Evolutionary conservation across 1,140 invertebrate genomes (phyloP), one percentile per base, ranked within the genome.

Genomic region (Orchestia grillus): DNA sequence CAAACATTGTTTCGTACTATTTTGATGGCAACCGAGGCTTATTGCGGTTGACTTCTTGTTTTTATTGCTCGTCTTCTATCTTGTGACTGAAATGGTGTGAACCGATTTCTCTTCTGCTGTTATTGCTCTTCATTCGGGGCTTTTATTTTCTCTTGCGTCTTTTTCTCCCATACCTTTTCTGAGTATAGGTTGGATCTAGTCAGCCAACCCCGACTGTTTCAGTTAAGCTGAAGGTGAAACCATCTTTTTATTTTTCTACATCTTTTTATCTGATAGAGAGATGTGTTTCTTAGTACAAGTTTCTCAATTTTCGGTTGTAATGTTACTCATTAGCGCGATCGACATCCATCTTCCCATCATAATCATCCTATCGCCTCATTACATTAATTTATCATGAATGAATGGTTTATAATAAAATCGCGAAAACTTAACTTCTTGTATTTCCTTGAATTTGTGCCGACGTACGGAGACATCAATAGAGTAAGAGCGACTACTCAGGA

Each of bases 321-420:
- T 94, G 92, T 94, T 94, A 94, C 43, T 94, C 92, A 44, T 94
- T 45, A 94, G 43, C 92, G 92, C 92, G 92, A 94, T 47, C 92
- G 44, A 94, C 92, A 94, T 94, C 44, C 41, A 47, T 94, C 44
- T 44, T 44, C 44, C n/a, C 92, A 94, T 94, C 44, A 40, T 94
- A 47, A 94, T 94, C 92, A 94, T 94, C 92, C 92, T 47, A 44
- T 94, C 92, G 44, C 92, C 92, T 94, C 92, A 94, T 94, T 94
- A 94, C 92, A 94, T 94, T 94, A 94, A 94, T 94, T 94, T 94
- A 94, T 94, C 92, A 94, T 94, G 92, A 94, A 94, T 94, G 92
- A 94, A 94, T 94, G 92, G 92, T 94, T 94, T 94, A 94, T 94
- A 94, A 94, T 94, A 94, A 94, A 94, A 44, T 44, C 6, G 6